These are phyloP conservation scores for Hormaphis cornu DNA, from an alignment of 1,140 invertebrate genomes.

Conservation along the genomic window DNA sequence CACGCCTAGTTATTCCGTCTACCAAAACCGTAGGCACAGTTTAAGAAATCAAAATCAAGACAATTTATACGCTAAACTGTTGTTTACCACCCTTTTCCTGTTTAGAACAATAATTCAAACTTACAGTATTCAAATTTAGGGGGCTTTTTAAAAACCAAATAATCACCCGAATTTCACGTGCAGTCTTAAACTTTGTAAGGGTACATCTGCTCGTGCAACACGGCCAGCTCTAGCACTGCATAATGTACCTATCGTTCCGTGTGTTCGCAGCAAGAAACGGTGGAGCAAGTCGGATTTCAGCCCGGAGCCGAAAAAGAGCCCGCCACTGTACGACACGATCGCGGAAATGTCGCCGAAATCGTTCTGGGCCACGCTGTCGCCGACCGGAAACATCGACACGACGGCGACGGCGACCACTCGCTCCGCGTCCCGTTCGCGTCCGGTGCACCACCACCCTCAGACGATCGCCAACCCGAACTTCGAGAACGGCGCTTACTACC, in stretches of 20 bases:
- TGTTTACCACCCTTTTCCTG: no score
- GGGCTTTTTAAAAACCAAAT: no score
- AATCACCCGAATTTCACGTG: no score
- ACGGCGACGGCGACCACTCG: constrained; percentile 27
- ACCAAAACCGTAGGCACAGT: no score
- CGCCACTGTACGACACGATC: constrained; percentile 16
- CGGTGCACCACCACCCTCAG: constrained; percentile 22
- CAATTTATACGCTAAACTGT: no score
- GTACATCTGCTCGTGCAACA: no score
- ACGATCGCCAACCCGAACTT: constrained; percentile 25
- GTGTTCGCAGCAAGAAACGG: not conserved
- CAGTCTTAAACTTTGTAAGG: no score
- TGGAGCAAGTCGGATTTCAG: constrained; percentile 26
- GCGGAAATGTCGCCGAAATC: constrained; percentile 24
- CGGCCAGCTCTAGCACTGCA: not conserved
- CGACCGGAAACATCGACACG: constrained; percentile 58
- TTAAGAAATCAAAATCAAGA: no score
- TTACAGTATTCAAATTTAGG: no score
- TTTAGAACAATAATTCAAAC: no score
- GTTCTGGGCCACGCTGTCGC: constrained; percentile 68
- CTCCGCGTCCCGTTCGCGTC: no score
- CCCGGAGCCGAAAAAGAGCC: constrained; percentile 16
- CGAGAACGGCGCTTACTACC: constrained; percentile 24
- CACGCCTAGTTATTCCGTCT: no score
- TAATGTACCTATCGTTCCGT: not conserved